A percentile compares a stretch with the other conserved stretches of the same genome.
phyloP scores from a whole-genome alignment of 2,888 invertebrate genomes.

The Stenotaenia linearis region DNA sequence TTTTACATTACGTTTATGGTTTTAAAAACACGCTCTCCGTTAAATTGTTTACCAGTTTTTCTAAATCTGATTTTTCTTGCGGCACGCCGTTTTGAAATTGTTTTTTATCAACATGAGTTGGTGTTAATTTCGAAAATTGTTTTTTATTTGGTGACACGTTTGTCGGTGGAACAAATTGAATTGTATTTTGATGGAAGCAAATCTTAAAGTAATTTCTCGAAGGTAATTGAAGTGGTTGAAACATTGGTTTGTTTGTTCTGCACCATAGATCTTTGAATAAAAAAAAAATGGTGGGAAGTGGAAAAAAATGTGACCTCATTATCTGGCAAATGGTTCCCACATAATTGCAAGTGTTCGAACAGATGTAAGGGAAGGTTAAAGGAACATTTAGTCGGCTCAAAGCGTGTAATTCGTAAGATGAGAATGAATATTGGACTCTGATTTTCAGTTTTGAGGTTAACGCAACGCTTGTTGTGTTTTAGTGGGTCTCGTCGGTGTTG shows the following conservation, averaged over 20 bases:
- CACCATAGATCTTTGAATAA: background rate
- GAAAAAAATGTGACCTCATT: background rate
- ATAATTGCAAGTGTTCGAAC: slow-evolving; percentile 5
- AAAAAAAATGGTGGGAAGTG: background rate
- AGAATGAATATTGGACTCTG: background rate
- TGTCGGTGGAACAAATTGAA: background rate
- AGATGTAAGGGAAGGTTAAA: background rate
- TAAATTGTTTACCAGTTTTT: no score
- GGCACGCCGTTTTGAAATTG: no score
- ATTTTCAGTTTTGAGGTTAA: background rate
- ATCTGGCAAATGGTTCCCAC: background rate
- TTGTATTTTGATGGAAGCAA: background rate
- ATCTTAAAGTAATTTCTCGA: background rate
- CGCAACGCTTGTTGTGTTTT: background rate
- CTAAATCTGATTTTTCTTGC: no score
- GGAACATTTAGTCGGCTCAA: background rate
- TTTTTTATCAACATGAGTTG: no score
- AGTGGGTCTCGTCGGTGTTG: no score
- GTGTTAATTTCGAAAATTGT: background rate
- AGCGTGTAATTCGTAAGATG: background rate
- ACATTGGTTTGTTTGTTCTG: slow-evolving; percentile 9
- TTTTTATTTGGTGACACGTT: background rate
- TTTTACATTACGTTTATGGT: no score
- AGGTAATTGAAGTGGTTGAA: background rate
- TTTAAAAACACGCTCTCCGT: no score